Base-by-base conservation (phyloP, 2,797 vertebrate genomes). In the Phylloscopus collybita region DNA sequence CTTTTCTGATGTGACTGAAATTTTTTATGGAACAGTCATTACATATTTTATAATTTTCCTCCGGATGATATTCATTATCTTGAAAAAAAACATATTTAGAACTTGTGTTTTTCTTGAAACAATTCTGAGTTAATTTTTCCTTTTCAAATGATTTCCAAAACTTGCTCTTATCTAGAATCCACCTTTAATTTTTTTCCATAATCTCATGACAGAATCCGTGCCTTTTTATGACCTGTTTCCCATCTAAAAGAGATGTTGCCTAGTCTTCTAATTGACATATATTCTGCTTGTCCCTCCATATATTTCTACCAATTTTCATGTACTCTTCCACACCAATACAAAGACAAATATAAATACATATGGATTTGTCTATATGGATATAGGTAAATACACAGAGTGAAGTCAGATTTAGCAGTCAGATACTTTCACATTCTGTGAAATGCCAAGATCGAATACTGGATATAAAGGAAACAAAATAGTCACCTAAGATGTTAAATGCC, bases 381-480 rank as follows among this genome's bases (percentile, higher is more conserved):
- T 19, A 79, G 42, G 18, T 38, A 49, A 34, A 60, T 51, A 67
- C 57, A 10, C 11, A 72, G 42, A 80, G 12, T 32, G 21, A 72
- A 90, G 36, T 45, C 29, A 84, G 32, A n/a, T 74, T 11, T 53
- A 51, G 16, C 3, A 59, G 18, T 42, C 44, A 69, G n/a, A 59
- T 45, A 61, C 9, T 74, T 71, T 61, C 13, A 57, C 5, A 40
- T 54, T 42, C 42, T 73, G 19, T 73, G 61, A 67, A 88, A 87
- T 5, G 2, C 73, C 30, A 74, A 36, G 45, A 78, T 56, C 0
- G 0, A 88, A 71, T n/a, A 21, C 19, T 36, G 16, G 8, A 56
- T 83, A 18, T 29, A 71, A 86, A 90, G 36, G 45, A 91, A 93
- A 79, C 5, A 80, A 94, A 90, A 86, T 53, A 86, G 40, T 83